phyloP scores from a whole-genome alignment of 2,797 vertebrate genomes.

The Mallotus villosus region DNA sequence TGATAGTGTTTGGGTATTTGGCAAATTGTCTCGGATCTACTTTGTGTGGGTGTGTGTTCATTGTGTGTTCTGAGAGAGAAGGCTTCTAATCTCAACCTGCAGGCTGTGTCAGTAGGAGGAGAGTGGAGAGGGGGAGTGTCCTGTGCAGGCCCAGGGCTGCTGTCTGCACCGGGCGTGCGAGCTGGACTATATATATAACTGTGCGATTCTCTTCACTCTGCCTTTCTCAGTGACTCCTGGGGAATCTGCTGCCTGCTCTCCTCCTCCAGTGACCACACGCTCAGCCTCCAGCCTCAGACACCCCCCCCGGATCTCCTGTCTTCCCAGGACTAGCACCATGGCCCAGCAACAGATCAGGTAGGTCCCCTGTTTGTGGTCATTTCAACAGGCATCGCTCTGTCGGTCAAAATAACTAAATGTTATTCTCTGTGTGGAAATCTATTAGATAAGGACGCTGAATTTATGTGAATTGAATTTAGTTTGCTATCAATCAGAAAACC shows the following conservation, averaged over 20 bases:
- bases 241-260: conserved; percentile 58
- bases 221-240: conserved; percentile 63
- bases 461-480: background rate
- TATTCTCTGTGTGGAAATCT: no score
- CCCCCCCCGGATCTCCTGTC: conserved; percentile 32
- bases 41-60: background rate
- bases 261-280: conserved; percentile 33
- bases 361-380: conserved; percentile 1
- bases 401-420: no score
- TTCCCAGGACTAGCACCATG: conserved; percentile 49
- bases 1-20: background rate
- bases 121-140: conserved; percentile 11
- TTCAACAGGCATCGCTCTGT: no score
- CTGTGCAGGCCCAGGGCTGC: background rate
- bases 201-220: conserved; percentile 24
- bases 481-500: background rate
- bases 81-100: conserved; percentile 16
- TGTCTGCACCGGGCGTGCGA: conserved; percentile 29
- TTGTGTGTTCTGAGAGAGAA: conserved; percentile 2
- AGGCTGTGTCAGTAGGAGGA: conserved; percentile 47
- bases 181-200: conserved; percentile 56
- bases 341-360: conserved; percentile 71
- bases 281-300: conserved; percentile 6
- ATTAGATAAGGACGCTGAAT: no score
- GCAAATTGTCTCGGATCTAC: background rate